Percentiles rank a stretch among this genome's conserved stretches.
Conservation (phyloP, 2,797 vertebrate species). For the Gymnothorax reevesii region DNA sequence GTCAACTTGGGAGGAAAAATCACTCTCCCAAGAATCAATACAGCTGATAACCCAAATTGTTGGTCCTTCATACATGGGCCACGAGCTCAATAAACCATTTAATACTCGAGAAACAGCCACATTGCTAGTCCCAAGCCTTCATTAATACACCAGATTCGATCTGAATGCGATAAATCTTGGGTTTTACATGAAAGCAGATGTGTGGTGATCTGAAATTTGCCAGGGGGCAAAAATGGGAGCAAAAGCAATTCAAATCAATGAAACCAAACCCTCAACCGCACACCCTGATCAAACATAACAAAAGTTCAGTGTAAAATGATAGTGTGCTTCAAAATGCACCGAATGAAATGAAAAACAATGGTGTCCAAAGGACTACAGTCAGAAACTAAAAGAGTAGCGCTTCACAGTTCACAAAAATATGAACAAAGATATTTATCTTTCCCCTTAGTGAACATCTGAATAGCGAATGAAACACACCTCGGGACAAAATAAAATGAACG, state of each 20-base stretch:
- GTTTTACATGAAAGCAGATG: background rate
- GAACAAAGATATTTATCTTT: background rate
- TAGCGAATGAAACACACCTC: background rate
- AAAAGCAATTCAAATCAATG: background rate
- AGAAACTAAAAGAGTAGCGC: background rate
- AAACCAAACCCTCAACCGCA: background rate
- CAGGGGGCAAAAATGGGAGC: background rate
- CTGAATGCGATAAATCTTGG: background rate
- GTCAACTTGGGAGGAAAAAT: background rate
- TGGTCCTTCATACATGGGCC: constrained; percentile 3
- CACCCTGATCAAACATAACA: background rate
- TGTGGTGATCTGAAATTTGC: background rate
- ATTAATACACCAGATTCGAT: background rate
- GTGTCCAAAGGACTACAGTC: background rate
- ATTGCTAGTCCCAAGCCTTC: constrained; percentile 1
- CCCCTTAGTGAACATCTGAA: background rate
- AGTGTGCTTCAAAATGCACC: background rate
- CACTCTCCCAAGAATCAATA: background rate
- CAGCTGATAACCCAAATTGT: background rate
- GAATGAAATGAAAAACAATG: background rate
- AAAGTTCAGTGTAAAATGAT: background rate
- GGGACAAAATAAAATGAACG: background rate
- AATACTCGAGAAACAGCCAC: background rate
- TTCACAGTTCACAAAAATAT: background rate
- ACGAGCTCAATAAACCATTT: background rate